Percentiles rank a stretch among this genome's conserved stretches.
Evolutionary conservation across 2,888 invertebrate genomes (phyloP).

Genomic region (Drosophila monieri): DNA sequence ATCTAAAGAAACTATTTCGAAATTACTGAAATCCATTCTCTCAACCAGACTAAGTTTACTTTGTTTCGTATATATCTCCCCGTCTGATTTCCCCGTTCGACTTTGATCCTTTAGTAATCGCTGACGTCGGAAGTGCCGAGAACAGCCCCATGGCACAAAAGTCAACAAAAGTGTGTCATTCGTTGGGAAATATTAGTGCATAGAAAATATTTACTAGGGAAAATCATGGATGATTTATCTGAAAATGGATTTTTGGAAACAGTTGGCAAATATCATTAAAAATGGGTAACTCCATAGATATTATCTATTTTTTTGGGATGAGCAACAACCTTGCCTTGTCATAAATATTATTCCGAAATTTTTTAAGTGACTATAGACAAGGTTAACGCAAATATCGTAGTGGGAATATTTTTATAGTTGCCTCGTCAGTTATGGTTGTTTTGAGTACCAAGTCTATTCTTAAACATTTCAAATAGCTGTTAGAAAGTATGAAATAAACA

Average conservation of each 20-base stretch:
- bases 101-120: slow-evolving; percentile 31
- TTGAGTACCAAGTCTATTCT: neutral
- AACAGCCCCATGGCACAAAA: slow-evolving; percentile 3
- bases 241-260: neutral
- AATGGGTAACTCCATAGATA: neutral
- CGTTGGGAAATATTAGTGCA: slow-evolving; percentile 19
- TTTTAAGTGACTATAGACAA: slow-evolving; percentile 4
- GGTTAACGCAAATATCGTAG: neutral
- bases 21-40: slow-evolving; percentile 12
- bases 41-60: slow-evolving; percentile 6
- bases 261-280: neutral
- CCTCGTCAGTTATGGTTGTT: slow-evolving; percentile 9
- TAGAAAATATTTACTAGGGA: slow-evolving; percentile 13
- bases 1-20: slow-evolving; percentile 4
- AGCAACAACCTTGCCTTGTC: neutral
- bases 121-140: slow-evolving; percentile 35
- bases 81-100: slow-evolving; percentile 16
- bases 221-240: slow-evolving; percentile 23
- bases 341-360: neutral
- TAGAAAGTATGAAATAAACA: neutral
- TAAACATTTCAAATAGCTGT: neutral
- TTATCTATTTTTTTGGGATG: neutral
- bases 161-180: slow-evolving; percentile 31
- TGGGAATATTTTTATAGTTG: slow-evolving; percentile 3
- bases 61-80: neutral